Base-by-base conservation (phyloP, 1,140 invertebrate genomes). In the Dreissena rostriformis region DNA sequence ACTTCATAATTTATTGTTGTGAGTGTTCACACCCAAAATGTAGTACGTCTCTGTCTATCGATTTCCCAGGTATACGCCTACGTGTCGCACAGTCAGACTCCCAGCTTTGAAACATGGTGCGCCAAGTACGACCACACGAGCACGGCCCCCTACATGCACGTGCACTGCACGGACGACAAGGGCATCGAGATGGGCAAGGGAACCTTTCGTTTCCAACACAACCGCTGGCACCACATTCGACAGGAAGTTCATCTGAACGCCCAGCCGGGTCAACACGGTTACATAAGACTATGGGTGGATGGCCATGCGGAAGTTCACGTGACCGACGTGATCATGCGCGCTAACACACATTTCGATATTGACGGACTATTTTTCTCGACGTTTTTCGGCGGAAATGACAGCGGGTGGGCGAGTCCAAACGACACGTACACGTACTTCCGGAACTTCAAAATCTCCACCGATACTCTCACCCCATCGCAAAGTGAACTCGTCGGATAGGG, bases 361-460 rank as follows among this genome's bases (percentile, higher is more conserved):
- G 81, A 87, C 24, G 88, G 89, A n/a, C 82, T 91, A 28, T 90
- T 86, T 82, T 91, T 91, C 75, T 91, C 87, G 1, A 90, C 89
- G 0, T 91, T 91, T 68, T 90, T 89, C 65, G 90, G 89, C n/a
- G 90, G 90, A 4, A 29, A 67, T 53, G 86, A 86, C 70, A 17
- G 14, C 22, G 28, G 26, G 14, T 91, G 88, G 87, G 88, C 85
- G 0, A 78, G 89, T 5, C 82, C 84, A 10, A 52, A 24, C 10
- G 86, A 88, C 71, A 88, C 87, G 7, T 89, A 87, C 77, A 87
- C 90, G 1, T 53, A 86, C 19, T 88, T 72, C 82, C 82, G 84
- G 57, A 86, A 88, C 67, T 87, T 88, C 49, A 66, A 52, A 49
- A 28, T 79, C 22, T 19, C 61, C n/a, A 66, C 57, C 4, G 57